Base-by-base conservation (phyloP, 1,140 invertebrate species). In the Conus betulinus region DNA sequence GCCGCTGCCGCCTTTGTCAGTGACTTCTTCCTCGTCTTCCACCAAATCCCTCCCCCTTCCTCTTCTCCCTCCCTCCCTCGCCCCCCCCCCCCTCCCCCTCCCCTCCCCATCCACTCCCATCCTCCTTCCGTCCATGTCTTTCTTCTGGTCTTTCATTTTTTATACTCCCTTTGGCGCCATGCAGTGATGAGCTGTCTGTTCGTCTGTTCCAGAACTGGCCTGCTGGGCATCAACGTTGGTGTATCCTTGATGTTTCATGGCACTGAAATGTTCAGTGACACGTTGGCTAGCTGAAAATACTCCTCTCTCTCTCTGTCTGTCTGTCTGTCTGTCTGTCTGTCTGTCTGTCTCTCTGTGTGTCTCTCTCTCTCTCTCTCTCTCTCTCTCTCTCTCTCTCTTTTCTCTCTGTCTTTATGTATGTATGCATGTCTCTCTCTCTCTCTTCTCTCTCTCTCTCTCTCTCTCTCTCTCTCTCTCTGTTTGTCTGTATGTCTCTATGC, bases 21-120 rank as follows among this genome's bases (percentile, higher is more conserved):
- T 71, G 13, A 6, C 67, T 71, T 52, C 79, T 52, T 7, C 15
- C 79, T 52, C 79, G 5, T 23, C 15, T 23, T 52, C 79, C 15
- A 20, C 15, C 79, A 6, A 20, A 20, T n/a, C n/a, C 25, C n/a
- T n/a, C n/a, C 1, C n/a, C 25, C n/a, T n/a, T 27, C 79, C n/a
- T n/a, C n/a, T 25, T 52, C 79, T 82, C 79, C 27, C 79, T 82
- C 79, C 27, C 79, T 82, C 79, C 1, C 79, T 52, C 79, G 2
- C 53, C 27, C 79, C 27, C 79, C n/a, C 79, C 27, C 79, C 17
- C 79, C 17, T 20, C 27, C 25, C n/a, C n/a, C 23, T 23, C 23
- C 76, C 23, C 79, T 55, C 53, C n/a, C 53, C 11, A 20, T 82
- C 79, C 27, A 25, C 27, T n/a, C 67, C 4, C 67, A 6, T 20